Percentiles rank a stretch among this genome's conserved stretches.
Evolutionary conservation across 2,888 invertebrate genomes (phyloP).

Genomic region (Diloba caeruleocephala): DNA sequence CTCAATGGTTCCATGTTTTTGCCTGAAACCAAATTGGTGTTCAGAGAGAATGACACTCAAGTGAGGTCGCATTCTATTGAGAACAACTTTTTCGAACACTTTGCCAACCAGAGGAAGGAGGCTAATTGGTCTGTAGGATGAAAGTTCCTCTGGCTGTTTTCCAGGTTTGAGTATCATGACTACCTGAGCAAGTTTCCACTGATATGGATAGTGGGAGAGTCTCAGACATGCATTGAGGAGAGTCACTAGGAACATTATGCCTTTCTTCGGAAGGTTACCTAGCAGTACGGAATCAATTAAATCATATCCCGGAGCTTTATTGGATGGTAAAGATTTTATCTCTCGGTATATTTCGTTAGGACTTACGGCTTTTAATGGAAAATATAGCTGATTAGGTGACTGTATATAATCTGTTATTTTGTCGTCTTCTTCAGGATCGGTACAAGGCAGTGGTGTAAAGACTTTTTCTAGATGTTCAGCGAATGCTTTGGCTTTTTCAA

Average conservation of each 20-base stretch:
- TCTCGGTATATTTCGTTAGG: not conserved
- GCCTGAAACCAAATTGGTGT: constrained; percentile 2
- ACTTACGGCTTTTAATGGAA: not conserved
- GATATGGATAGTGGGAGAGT: not conserved
- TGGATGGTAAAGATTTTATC: not conserved
- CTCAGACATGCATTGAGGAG: not conserved
- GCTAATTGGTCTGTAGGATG: constrained; percentile 6
- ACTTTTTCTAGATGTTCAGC: not conserved
- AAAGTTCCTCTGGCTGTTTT: not conserved
- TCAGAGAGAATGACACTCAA: not conserved
- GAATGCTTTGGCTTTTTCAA: not conserved
- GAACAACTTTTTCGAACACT: not conserved
- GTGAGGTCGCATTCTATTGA: constrained; percentile 1
- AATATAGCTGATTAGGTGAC: not conserved
- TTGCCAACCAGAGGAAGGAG: constrained; percentile 1
- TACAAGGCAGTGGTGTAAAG: not conserved
- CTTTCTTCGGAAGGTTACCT: not conserved
- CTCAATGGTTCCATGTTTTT: not conserved
- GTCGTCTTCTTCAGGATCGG: not conserved
- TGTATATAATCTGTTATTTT: not conserved
- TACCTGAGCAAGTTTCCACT: constrained; percentile 1
- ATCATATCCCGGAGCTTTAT: not conserved
- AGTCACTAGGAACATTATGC: not conserved
- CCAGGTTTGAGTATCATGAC: constrained; percentile 5
- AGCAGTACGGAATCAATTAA: not conserved